Conservation (phyloP, 2,888 invertebrate genomes). For the Noctua fimbriata region DNA sequence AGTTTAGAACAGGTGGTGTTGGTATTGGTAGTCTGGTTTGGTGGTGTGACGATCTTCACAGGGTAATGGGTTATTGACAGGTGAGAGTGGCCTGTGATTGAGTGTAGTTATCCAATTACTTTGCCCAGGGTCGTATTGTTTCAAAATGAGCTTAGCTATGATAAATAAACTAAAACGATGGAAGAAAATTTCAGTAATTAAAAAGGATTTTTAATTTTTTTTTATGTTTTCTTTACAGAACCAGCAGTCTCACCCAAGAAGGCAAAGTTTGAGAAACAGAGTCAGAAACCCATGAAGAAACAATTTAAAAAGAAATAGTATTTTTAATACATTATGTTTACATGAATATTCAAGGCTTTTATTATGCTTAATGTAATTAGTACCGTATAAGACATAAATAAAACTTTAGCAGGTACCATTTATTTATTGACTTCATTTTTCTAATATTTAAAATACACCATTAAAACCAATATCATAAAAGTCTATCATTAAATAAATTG, state of each 20-base stretch:
- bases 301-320: slow-evolving; percentile 80
- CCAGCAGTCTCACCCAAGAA: slow-evolving; percentile 74
- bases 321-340: slow-evolving; percentile 30
- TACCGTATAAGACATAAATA: slow-evolving; percentile 1
- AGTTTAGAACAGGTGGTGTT: not conserved
- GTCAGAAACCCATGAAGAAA: slow-evolving; percentile 78
- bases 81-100: not conserved
- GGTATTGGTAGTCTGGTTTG: not conserved
- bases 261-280: slow-evolving; percentile 83
- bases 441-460: slow-evolving; percentile 51
- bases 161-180: not conserved
- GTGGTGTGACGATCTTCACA: not conserved
- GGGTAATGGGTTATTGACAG: not conserved
- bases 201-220: not conserved
- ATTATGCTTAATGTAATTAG: slow-evolving; percentile 10
- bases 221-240: slow-evolving; percentile 72
- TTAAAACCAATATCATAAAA: slow-evolving; percentile 40
- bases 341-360: not conserved
- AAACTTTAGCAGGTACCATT: slow-evolving; percentile 69
- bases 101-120: not conserved
- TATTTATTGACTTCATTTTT: slow-evolving; percentile 66
- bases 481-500: slow-evolving; percentile 36
- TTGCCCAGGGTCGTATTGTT: not conserved
- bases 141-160: not conserved
- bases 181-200: not conserved